These are phyloP conservation scores for Eupithecia centaureata DNA, from an alignment of 2,888 invertebrate genomes.

Conservation along the genomic window DNA sequence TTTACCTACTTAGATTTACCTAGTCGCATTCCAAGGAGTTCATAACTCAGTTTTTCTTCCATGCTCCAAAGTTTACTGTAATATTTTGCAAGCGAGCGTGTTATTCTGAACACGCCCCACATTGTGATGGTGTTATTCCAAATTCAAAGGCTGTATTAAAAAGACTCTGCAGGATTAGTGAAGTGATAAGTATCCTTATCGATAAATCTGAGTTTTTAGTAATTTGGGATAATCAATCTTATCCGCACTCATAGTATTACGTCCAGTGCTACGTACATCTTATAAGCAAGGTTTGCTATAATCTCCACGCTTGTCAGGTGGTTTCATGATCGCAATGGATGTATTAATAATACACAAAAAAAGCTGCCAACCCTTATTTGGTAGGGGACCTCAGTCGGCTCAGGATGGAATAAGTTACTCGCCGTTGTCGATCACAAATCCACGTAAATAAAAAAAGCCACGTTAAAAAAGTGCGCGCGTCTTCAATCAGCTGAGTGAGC, in stretches of 20 bases:
- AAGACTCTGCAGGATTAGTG: conserved; percentile 5
- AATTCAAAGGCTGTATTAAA: conserved; percentile 75
- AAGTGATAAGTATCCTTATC: background rate
- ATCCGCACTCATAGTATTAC: no score
- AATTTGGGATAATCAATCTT: background rate
- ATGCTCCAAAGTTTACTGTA: conserved; percentile 1
- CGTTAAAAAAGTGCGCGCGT: no score
- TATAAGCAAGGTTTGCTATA: no score
- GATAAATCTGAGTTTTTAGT: background rate
- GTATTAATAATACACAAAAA: no score
- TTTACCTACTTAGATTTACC: background rate
- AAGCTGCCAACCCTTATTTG: no score
- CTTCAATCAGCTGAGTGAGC: no score
- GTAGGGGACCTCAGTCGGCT: no score
- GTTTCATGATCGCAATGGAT: no score
- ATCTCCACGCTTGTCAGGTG: no score
- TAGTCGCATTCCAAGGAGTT: background rate
- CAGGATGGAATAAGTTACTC: no score
- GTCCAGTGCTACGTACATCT: background rate
- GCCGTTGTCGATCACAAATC: no score
- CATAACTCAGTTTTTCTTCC: background rate
- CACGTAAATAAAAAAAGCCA: no score
- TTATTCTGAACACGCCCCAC: conserved; percentile 65
- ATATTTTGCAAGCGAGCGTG: conserved; percentile 16
- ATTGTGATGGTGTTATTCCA: conserved; percentile 75